Base-by-base conservation (phyloP, 2,797 vertebrate species). In the Pantherophis vulpinus region DNA sequence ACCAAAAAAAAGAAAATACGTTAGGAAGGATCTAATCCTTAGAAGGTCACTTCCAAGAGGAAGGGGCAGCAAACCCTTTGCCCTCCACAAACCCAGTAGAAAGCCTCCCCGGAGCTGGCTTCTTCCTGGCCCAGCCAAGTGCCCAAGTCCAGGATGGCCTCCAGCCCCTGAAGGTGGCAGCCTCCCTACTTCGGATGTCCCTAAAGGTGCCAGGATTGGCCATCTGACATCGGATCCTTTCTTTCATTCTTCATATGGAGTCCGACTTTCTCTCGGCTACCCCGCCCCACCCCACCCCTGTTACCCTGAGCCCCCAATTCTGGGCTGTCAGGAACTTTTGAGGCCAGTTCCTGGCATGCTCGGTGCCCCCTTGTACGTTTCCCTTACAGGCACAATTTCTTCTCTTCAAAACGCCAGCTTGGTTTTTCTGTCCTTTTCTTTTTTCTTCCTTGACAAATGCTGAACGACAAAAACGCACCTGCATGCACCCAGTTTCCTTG, bases 381-480 rank as follows among this genome's bases (percentile, higher is more conserved):
- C 5, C 37, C 4, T 18, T 3, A 70, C 27, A 42, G 16, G 13
- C 14, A 7, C 11, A 16, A 47, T 51, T 51, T 66, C 60, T 87
- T n/a, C 63, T 79, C 87, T 12, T 25, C 18, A 63, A 89, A 92
- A 59, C 25, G 63, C 91, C 58, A 58, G 55, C 55, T 79, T 51
- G 55, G 18, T 20, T 5, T 58, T 79, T 88, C 18, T 27, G 10
- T 18, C 7, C 32, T 3, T 32, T 12, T 14, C 18, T 23, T 13
- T 0, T 1, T 20, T 23, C 29, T 20, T 47, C 25, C 87, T 59
- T 56, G 51, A 59, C 3, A 59, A 89, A 79, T 92, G 87, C 91
- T 92, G 91, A 83, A 79, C 32, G 16, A 10, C 10, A 60, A 47
- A 79, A 55, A 14, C 12, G 55, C 91, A 47, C 32, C 63, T 47